These are phyloP conservation scores for Peromyscus nudipes DNA, from an alignment of 2,797 vertebrate species.

Conservation along the genomic window DNA sequence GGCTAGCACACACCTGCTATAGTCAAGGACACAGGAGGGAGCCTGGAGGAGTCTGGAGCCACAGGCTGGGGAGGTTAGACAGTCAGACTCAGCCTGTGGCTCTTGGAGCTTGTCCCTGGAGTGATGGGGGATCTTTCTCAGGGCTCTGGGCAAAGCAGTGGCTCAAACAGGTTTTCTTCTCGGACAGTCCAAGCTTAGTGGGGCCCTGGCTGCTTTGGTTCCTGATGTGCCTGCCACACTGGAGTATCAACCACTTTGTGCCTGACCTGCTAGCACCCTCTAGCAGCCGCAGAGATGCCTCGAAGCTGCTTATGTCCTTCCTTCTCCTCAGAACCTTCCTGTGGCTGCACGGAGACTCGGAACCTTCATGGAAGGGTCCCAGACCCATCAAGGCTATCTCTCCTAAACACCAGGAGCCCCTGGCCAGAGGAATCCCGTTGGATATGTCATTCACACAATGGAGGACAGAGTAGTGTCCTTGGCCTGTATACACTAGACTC, in stretches of 20 bases:
- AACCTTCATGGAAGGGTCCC: not conserved
- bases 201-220: not conserved
- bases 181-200: accelerated
- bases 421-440: not conserved
- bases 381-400: not conserved
- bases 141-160: not conserved
- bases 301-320: not conserved
- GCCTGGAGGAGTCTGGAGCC: not conserved
- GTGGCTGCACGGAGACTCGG: not conserved
- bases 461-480: not conserved
- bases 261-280: too few relatives aligned
- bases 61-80: not conserved
- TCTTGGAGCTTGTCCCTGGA: not conserved
- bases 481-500: not conserved
- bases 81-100: not conserved
- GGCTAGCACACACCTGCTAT: not conserved
- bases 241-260: not conserved
- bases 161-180: not conserved
- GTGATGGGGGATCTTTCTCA: not conserved
- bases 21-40: not conserved
- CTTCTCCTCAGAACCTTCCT: not conserved
- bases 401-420: not conserved
- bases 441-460: accelerated
- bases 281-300: not conserved
- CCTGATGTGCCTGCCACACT: not conserved